Evolutionary conservation across 2,113 vertebrate genomes (phyloP), one percentile per base, ranked within the genome.

Genomic region (Mustela nigripes): DNA sequence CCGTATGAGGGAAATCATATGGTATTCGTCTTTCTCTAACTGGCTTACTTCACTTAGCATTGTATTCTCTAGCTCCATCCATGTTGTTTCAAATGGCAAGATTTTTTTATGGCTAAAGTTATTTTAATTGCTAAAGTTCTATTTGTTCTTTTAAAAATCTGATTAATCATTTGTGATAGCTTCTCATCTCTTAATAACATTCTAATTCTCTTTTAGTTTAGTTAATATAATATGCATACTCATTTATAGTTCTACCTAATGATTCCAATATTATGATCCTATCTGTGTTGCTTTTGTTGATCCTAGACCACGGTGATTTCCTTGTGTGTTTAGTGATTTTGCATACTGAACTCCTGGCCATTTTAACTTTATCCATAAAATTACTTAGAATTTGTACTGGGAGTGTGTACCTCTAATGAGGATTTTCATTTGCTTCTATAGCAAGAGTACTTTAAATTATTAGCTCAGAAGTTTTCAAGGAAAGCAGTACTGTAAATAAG

Each of bases 121-220:
- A 78, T 95, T 86, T 78, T 48, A 93, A 88, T 56, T 76, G 19
- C 12, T 88, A 83, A 90, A 81, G 28, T 85, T 88, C 7, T 90
- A 31, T 63, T 90, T 87, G 33, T 79, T 91, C 5, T 50, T 39
- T 73, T 69, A 74, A 91, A 85, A 45, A 95, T 8, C 4, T 24
- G 1, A n/a, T 90, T 79, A 36, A 48, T 76, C 7, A 94, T 83
- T 91, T 93, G 87, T 74, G 24, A 82, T 50, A 81, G 15, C 48
- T 48, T 79, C 1, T 86, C 16, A 36, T 60, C 2, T 21, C 12
- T 96, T 92, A 84, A 50, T 81, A 80, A 36, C 11, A 96, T 83
- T 94, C 78, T 48, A 80, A 48, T 82, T 93, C 16, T 48, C 24
- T 87, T 89, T 96, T 82, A 91, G 84, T 94, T 95, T 67, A 89